A percentile compares a stretch with the other conserved stretches of the same genome.
These are phyloP conservation scores for Accipiter cooperii DNA, from an alignment of 2,113 vertebrate species.

Conservation along the genomic window DNA sequence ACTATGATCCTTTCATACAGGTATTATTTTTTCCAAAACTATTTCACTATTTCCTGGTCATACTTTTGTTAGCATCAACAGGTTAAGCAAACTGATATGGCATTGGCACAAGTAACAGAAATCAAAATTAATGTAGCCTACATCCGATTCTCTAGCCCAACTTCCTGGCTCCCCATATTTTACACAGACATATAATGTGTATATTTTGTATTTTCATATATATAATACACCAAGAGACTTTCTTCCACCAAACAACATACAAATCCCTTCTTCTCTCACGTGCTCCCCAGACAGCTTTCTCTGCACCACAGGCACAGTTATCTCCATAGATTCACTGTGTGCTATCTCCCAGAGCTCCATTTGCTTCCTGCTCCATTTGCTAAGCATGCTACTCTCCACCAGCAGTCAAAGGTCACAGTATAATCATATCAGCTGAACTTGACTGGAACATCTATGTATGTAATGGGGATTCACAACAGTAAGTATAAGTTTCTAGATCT, in stretches of 20 bases:
- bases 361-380: not conserved
- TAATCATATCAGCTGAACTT: not conserved
- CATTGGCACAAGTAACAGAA: not conserved
- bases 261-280: not conserved
- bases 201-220: not conserved
- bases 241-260: not conserved
- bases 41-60: slow-evolving; percentile 18
- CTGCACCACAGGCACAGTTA: not conserved
- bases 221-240: not conserved
- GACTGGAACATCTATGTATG: not conserved
- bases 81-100: not conserved
- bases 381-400: not conserved
- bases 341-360: not conserved
- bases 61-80: slow-evolving; percentile 8
- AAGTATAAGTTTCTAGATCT: not conserved
- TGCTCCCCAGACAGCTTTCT: not conserved
- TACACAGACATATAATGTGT: not conserved
- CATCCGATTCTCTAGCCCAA: not conserved
- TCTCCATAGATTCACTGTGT: not conserved
- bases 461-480: not conserved
- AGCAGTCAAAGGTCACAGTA: not conserved
- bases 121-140: not conserved
- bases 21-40: not conserved
- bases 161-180: not conserved
- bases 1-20: slow-evolving; percentile 6